A percentile compares a stretch with the other conserved stretches of the same genome.
Evolutionary conservation across 2,888 invertebrate species (phyloP).

Genomic region (Brachyptera risi): DNA sequence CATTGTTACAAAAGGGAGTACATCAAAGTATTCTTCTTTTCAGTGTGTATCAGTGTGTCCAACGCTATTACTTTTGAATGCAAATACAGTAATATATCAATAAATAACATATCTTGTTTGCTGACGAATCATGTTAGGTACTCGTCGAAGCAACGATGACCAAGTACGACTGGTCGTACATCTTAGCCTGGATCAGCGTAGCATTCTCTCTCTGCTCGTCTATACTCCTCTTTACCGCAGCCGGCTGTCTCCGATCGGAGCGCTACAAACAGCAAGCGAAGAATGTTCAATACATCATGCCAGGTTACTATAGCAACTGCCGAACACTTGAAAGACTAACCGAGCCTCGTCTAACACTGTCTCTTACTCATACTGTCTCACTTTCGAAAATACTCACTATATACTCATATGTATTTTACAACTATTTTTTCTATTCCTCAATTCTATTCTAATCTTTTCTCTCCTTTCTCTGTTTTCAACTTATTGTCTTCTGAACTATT

Average conservation of each 20-base stretch:
- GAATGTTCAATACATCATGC: constrained; percentile 86
- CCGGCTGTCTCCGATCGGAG: constrained; percentile 73
- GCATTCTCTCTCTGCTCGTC: constrained; percentile 70
- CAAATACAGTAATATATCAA: too few relatives aligned
- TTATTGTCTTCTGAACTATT: too few relatives aligned
- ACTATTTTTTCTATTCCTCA: too few relatives aligned
- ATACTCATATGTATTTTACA: too few relatives aligned
- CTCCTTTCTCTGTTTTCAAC: too few relatives aligned
- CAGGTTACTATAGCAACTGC: constrained; percentile 55
- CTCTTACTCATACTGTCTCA: too few relatives aligned
- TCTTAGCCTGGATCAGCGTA: constrained; percentile 78
- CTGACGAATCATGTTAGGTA: constrained; percentile 56
- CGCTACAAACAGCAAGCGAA: constrained; percentile 67
- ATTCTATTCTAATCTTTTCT: too few relatives aligned
- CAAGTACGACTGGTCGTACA: constrained; percentile 83
- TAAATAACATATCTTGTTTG: background rate
- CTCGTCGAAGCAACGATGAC: constrained; percentile 67
- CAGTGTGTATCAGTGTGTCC: too few relatives aligned
- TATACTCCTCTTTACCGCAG: constrained; percentile 73
- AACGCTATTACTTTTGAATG: too few relatives aligned
- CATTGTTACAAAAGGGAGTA: too few relatives aligned
- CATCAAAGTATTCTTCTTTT: too few relatives aligned
- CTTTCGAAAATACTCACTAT: too few relatives aligned
- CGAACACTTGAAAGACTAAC: constrained; percentile 23
- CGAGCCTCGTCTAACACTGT: background rate